Conservation (phyloP, 2,113 vertebrate species). For the Semnornis frantzii region DNA sequence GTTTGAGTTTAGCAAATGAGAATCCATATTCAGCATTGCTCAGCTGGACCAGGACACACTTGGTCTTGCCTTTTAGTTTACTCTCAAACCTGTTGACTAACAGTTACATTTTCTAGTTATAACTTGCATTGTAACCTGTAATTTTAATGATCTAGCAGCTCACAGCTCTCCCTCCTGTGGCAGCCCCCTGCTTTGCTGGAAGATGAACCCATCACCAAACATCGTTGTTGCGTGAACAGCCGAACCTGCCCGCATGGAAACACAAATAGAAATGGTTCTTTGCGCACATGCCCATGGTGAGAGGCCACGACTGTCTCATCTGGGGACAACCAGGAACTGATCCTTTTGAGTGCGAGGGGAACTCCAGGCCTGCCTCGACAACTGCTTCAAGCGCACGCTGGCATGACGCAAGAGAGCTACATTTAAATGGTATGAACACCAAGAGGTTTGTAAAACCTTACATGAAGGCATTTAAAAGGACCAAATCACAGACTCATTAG, state of each 20-base stretch:
- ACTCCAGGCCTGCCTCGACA: neutral
- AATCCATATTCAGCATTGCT: neutral
- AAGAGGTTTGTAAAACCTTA: neutral
- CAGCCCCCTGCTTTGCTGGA: neutral
- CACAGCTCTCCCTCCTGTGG: neutral
- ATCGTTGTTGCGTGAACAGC: neutral
- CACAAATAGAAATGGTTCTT: neutral
- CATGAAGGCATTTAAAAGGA: neutral
- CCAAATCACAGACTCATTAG: neutral
- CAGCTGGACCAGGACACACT: neutral
- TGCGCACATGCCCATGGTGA: neutral
- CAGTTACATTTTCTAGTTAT: neutral
- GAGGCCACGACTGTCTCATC: neutral
- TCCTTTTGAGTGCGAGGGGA: neutral
- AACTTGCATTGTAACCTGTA: neutral
- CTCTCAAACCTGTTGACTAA: neutral
- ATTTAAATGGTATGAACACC: neutral
- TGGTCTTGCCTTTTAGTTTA: neutral
- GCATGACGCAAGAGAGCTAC: fast-evolving
- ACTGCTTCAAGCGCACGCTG: neutral
- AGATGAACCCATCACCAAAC: neutral
- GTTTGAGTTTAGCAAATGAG: neutral
- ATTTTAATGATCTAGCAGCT: neutral
- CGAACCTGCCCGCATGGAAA: neutral
- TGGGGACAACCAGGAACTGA: neutral